Percentiles rank a stretch among this genome's conserved stretches.
Evolutionary conservation across 2,888 invertebrate genomes (phyloP).

Genomic region (Gryllus longicercus): DNA sequence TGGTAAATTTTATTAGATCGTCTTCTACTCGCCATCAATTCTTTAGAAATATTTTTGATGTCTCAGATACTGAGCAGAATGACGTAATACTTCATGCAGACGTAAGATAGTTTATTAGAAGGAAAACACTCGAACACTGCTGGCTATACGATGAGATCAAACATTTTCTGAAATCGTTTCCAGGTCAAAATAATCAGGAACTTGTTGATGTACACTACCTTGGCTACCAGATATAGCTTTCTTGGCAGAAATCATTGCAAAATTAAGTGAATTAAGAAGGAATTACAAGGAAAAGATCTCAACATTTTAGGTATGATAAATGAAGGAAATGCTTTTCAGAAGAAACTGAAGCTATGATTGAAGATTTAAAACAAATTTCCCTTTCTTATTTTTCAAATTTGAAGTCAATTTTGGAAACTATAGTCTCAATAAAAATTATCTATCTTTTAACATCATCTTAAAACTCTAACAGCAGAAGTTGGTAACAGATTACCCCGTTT

Average conservation of each 20-base stretch:
- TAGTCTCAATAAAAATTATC: too few relatives aligned
- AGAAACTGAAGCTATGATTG: neutral
- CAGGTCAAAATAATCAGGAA: neutral
- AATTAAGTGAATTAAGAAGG: neutral
- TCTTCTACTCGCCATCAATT: conserved; percentile 21
- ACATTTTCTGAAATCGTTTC: conserved; percentile 4
- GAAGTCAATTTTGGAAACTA: too few relatives aligned
- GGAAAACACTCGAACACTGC: conserved; percentile 23
- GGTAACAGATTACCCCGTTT: too few relatives aligned
- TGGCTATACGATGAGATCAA: conserved; percentile 21
- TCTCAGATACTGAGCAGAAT: conserved; percentile 23
- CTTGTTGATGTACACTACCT: neutral
- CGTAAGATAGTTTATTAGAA: conserved; percentile 25
- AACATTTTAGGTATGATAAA: neutral
- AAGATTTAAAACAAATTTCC: neutral
- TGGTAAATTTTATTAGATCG: conserved; percentile 26
- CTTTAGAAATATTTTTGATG: conserved; percentile 25
- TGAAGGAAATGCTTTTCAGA: neutral
- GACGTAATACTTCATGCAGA: conserved; percentile 20
- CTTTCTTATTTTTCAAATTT: neutral
- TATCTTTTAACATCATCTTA: too few relatives aligned
- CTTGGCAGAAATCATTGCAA: neutral
- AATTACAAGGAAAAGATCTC: neutral
- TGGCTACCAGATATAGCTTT: neutral
- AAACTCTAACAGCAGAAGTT: too few relatives aligned